These are phyloP conservation scores for Nasonia longicornis DNA, from an alignment of 1,140 invertebrate genomes.

Conservation along the genomic window DNA sequence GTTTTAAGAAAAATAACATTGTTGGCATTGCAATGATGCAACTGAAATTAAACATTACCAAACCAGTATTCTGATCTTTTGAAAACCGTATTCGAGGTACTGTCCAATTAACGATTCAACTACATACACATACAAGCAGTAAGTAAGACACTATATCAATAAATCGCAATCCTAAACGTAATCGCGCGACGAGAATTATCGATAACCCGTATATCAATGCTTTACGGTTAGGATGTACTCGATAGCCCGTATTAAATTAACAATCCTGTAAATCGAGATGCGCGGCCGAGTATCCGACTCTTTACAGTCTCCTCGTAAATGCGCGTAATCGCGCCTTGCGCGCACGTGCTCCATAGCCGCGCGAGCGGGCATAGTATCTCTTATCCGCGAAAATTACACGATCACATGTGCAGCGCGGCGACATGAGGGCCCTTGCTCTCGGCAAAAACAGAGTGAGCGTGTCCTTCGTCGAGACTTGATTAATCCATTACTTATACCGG, in stretches of 20 bases:
- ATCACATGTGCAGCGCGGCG: neutral
- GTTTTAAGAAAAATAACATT: too few species aligned
- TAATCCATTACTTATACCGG: constrained; percentile 54
- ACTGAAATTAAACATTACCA: too few species aligned
- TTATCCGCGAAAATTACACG: constrained; percentile 9
- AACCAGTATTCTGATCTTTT: too few species aligned
- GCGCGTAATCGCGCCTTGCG: neutral
- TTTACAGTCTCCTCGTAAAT: neutral
- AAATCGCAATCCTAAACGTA: too few species aligned
- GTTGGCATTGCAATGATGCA: too few species aligned
- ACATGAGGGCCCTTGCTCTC: constrained; percentile 33
- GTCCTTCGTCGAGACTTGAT: constrained; percentile 50
- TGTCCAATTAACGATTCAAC: too few species aligned
- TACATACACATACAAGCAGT: too few species aligned
- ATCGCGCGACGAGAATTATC: too few species aligned
- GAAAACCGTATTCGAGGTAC: too few species aligned
- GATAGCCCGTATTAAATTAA: neutral
- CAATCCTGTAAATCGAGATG: neutral
- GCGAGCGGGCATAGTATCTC: neutral
- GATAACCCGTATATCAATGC: too few species aligned
- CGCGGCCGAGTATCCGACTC: neutral
- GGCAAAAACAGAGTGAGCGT: constrained; percentile 6
- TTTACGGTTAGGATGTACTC: neutral
- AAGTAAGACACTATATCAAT: too few species aligned
- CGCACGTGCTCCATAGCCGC: neutral